phyloP scores from a whole-genome alignment of 2,113 vertebrate species.

The Pelvicachromis taeniatus region DNA sequence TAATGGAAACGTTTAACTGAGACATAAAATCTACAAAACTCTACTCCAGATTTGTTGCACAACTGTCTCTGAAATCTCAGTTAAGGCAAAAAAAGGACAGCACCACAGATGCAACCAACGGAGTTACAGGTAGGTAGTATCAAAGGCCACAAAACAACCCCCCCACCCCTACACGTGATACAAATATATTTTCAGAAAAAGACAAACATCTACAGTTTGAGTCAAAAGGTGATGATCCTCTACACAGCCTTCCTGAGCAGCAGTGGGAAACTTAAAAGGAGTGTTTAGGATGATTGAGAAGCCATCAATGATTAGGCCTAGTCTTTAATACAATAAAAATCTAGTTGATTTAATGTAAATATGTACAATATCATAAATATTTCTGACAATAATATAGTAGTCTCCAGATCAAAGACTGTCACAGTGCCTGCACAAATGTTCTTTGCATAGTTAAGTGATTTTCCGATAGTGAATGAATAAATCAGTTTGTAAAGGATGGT shows the following conservation, averaged over 20 bases:
- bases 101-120: conserved; percentile 61
- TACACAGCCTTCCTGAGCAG: conserved; percentile 56
- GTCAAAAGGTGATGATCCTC: conserved; percentile 38
- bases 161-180: background rate
- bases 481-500: conserved; percentile 30
- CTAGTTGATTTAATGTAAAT: conserved; percentile 34
- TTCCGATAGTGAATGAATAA: conserved; percentile 31
- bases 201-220: conserved; percentile 30
- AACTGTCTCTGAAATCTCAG: conserved; percentile 35
- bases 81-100: conserved; percentile 70
- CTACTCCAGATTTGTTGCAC: conserved; percentile 45
- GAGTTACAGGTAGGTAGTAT: conserved; percentile 58
- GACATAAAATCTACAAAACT: conserved; percentile 14
- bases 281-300: conserved; percentile 22
- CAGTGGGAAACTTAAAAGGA: conserved; percentile 17
- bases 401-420: conserved; percentile 37
- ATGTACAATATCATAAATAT: conserved; percentile 50
- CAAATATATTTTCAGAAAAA: conserved; percentile 36
- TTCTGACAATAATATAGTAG: conserved; percentile 32
- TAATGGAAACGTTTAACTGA: background rate
- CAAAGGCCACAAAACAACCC: conserved; percentile 56
- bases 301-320: conserved; percentile 26
- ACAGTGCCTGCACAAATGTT: conserved; percentile 23
- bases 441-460: conserved; percentile 70
- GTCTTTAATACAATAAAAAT: conserved; percentile 25